phyloP scores from a whole-genome alignment of 2,888 invertebrate species.

The Serripes groenlandicus region DNA sequence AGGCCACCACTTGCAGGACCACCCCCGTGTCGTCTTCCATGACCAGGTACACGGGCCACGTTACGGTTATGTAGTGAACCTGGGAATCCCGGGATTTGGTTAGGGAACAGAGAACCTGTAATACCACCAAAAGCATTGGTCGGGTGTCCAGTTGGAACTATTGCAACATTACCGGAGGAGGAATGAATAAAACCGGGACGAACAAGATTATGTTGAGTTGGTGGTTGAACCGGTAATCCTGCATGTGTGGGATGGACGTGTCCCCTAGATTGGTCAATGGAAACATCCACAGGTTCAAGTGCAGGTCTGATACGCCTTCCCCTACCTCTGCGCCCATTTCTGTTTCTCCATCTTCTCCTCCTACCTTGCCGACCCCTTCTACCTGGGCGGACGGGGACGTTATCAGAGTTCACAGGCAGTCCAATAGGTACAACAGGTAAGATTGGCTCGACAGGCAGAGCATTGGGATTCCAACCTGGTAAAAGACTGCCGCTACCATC shows the following conservation, averaged over 20 bases:
- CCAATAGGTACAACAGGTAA: slow-evolving; percentile 7
- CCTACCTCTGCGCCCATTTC: background rate
- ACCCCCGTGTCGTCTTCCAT: background rate
- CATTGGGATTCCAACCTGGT: background rate
- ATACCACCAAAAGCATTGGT: background rate
- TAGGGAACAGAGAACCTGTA: background rate
- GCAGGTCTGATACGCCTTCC: slow-evolving; percentile 5
- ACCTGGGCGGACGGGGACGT: background rate
- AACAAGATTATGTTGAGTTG: no score
- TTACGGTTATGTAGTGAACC: background rate
- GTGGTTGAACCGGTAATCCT: background rate
- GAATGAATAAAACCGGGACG: no score
- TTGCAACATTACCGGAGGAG: background rate
- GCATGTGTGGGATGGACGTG: background rate
- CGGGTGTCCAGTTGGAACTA: background rate
- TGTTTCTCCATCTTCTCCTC: background rate
- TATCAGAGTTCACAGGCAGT: background rate
- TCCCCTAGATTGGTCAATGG: background rate
- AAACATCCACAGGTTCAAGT: slow-evolving; percentile 3
- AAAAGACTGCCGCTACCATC: no score
- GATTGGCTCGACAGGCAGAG: background rate
- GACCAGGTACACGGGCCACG: background rate
- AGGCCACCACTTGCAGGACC: background rate
- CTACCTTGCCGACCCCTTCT: background rate
- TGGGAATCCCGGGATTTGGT: background rate